Evolutionary conservation across 2,888 invertebrate species (phyloP), one percentile per base, ranked within the genome.

Genomic region (Amblyjoppa fuscipennis): DNA sequence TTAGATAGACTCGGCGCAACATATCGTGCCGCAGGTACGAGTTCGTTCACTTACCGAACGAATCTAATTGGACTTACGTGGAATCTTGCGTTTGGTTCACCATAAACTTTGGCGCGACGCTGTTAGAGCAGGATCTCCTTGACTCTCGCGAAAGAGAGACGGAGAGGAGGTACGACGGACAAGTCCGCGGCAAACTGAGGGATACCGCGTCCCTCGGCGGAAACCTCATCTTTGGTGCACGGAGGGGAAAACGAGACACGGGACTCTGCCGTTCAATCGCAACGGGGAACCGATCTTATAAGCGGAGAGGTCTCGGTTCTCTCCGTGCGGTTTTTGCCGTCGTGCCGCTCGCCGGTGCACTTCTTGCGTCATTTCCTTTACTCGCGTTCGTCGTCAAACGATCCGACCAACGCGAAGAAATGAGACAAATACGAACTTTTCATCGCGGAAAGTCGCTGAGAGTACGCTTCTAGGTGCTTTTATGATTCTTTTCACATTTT

Each of bases 41-140:
- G 73, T 83, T 68, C 38, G 77, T 77, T 77, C 68, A 41, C 66
- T 77, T 66, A 45, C 49, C 83, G 74, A 73, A 79, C 79, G 69
- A 59, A 83, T 77, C 82, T 83, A 78, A 83, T 83, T 83, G 82
- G 82, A 71, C 77, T 77, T 83, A 71, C 71, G 71, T 71, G 77
- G 77, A 83, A 77, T 77, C 66, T 64, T 79, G 73, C 61, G 74
- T 66, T 68, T 49, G 79, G 64, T 83, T 74, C 69, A 79, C 79
- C 74, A 79, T 70, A 70, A 77, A 77, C 77, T 77, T 77, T 77
- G 77, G 77, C 66, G 77, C 51, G 68, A 68, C 68, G 68, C 74
- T 45, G 34, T 41, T 49, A 70, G 59, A 64, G 38, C 64, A 53
- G 34, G 70, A 83, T 83, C 79, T 13, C 16, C n/a, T 7, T 16